Conservation (phyloP, 1,140 invertebrate genomes). For the Mizuhopecten yessoensis region DNA sequence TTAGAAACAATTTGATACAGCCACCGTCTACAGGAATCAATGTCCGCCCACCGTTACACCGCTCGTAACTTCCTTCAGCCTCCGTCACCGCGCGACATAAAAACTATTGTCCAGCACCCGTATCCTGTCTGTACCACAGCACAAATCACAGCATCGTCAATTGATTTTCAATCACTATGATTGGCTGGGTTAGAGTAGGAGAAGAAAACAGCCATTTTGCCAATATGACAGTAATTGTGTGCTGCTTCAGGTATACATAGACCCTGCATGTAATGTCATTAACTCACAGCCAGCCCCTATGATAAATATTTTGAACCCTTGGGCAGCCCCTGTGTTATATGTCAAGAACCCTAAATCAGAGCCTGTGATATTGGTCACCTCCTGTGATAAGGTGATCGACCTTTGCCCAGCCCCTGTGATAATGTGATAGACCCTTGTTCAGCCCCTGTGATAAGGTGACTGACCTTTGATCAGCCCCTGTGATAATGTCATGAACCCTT, state of each 20-base stretch:
- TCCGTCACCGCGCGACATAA: neutral
- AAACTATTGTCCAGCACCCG: neutral
- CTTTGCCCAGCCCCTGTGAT: neutral
- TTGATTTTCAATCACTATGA: neutral
- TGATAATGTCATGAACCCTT: neutral
- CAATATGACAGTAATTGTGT: neutral
- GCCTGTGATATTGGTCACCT: neutral
- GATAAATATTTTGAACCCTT: too few relatives aligned
- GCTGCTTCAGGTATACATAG: too few relatives aligned
- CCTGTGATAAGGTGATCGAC: neutral
- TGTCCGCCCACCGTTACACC: neutral
- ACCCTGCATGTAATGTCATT: too few relatives aligned
- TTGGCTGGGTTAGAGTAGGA: neutral
- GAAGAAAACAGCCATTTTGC: neutral
- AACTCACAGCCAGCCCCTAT: too few relatives aligned
- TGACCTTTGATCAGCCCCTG: neutral
- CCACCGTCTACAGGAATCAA: neutral
- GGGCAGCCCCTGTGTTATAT: too few relatives aligned
- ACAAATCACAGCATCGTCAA: neutral
- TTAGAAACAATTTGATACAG: conserved; percentile 6
- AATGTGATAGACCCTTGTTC: neutral
- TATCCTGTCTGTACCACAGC: neutral
- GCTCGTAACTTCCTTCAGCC: neutral
- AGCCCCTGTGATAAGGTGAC: neutral
- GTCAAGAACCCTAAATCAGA: too few relatives aligned